Percentiles rank a stretch among this genome's conserved stretches.
phyloP scores from a whole-genome alignment of 2,113 vertebrate species.

The Sigmodon hispidus region DNA sequence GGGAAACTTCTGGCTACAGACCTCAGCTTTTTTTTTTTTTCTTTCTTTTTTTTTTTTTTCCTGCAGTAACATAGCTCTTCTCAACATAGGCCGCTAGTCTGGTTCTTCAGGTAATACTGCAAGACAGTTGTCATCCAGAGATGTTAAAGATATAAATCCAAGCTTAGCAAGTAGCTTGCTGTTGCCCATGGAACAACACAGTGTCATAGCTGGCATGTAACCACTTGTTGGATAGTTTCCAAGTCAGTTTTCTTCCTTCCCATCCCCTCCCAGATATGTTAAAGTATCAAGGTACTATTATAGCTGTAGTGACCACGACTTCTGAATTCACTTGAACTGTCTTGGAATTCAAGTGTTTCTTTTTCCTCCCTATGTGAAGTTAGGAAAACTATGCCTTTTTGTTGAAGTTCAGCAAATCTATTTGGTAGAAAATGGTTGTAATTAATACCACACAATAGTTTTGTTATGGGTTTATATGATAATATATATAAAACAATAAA shows the following conservation, averaged over 20 bases:
- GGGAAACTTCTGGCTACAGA: too few relatives aligned
- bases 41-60: too few relatives aligned
- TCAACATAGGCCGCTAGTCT: neutral
- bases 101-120: neutral
- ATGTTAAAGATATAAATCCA: neutral
- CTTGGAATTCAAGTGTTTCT: neutral
- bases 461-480: neutral
- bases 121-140: neutral
- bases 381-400: neutral
- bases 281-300: neutral
- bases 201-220: neutral
- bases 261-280: accelerated
- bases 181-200: too few relatives aligned
- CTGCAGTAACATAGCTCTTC: neutral
- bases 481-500: neutral
- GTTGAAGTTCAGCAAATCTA: neutral
- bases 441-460: neutral
- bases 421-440: neutral
- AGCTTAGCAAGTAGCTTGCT: neutral
- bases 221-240: too few relatives aligned
- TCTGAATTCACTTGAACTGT: neutral
- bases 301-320: neutral
- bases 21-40: too few relatives aligned
- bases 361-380: neutral
- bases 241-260: too few relatives aligned